Evolutionary conservation across 2,797 vertebrate species (phyloP), one percentile per base, ranked within the genome.

Genomic region (Brachymystax lenok): DNA sequence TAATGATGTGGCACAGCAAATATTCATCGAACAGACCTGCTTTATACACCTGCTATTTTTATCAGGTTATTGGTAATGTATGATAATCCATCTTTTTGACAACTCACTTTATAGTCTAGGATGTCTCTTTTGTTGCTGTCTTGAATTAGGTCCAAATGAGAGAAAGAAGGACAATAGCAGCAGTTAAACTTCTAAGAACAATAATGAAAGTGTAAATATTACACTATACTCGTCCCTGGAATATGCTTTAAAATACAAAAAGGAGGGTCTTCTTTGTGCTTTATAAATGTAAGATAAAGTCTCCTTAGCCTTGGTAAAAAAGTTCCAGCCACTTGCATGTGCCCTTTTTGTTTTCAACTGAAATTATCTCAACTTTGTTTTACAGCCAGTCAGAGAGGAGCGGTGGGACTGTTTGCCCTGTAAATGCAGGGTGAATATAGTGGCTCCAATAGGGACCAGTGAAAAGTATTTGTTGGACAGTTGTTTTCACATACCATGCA

Each of bases 401-500:
- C 33, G 28, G 52, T 35, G 68, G 46, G 17, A 73, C 78, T 72
- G 75, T 67, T 76, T 40, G n/a, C 56, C 46, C 69, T 78, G 76
- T 74, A 73, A 74, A 56, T 69, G 63, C 72, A 76, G 54, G 10
- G 69, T 79, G 66, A 77, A 70, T 79, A 69, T 28, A 90, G 87
- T 85, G 84, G 83, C 86, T 28, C 50, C 4, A 78, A 82, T 83
- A 93, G 91, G 92, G 91, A 94, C 91, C 87, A 82, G 93, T 91
- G 90, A 87, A 93, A 93, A 92, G 90, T 92, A 92, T 94, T 92
- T 93, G 90, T 91, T 92, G 85, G 92, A 93, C 94, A 94, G 94
- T 95, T 95, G 94, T 94, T 94, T 95, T 95, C 94, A 94, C 92
- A 94, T 92, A 92, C 94, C 95, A 94, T 94, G 94, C 93, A 95